Evolutionary conservation across 2,888 invertebrate genomes (phyloP), one percentile per base, ranked within the genome.

Genomic region (Tenthredo distinguenda): DNA sequence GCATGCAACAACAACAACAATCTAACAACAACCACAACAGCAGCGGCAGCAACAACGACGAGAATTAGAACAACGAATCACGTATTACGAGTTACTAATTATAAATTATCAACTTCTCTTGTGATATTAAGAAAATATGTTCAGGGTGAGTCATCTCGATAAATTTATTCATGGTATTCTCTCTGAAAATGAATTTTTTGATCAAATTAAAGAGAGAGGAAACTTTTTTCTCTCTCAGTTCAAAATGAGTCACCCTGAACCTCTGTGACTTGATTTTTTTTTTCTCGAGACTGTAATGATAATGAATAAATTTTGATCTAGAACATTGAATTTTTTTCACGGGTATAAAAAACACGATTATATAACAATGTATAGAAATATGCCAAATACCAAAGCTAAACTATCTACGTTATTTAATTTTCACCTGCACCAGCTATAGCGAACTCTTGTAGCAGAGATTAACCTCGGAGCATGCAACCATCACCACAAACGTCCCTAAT

Each of bases 1-100:
- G 88, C 94, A 94, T 94, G 94, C 94, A 93, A 95, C 94, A 95
- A 93, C 95, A 94, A 95, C 90, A 88, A 86, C 79, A 86, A 86
- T 83, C 83, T 83, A 83, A 68, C 84, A 85, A 84, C 68, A 79
- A 74, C 47, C 62, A 34, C 91, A 89, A 91, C 90, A 76, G 26
- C 90, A 88, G 91, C 90, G 10, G 43, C 85, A 68, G 37, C 18
- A 62, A 43, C 40, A 81, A 86, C 88, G 77, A 34, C 15, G 31
- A 34, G 68, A 68, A 68, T 34, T 15, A 18, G 68, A 68, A 68
- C 15, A 68, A 68, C 34, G 68, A 68, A 68, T 68, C 68, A 18
- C 68, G 68, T 34, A 6, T 68, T 68, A 34, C 34, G 34, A 68
- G 26, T 62, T 26, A 34, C 68, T 34, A 26, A 10, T 21, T 55